These are phyloP conservation scores for Isichthys henryi DNA, from an alignment of 2,113 vertebrate genomes.

Conservation along the genomic window DNA sequence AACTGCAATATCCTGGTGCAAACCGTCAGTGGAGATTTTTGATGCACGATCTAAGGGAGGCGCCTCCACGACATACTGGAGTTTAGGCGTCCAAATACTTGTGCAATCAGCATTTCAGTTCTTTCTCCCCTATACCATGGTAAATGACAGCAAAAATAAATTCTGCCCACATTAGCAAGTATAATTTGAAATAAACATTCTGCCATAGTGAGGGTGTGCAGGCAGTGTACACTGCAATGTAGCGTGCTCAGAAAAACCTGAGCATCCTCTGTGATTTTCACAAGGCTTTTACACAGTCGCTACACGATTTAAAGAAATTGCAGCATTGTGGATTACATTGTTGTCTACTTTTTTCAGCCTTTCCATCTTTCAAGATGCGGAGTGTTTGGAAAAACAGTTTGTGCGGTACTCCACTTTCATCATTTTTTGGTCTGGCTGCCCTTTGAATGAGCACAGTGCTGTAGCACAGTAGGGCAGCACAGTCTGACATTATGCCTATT, in stretches of 20 bases:
- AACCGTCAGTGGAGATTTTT: not conserved
- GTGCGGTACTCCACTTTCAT: slow-evolving; percentile 20
- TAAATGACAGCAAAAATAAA: not conserved
- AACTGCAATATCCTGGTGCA: not conserved
- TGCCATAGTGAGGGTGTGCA: not conserved
- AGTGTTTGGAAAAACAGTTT: slow-evolving; percentile 20
- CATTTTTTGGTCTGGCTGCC: slow-evolving; percentile 23
- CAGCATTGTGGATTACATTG: slow-evolving; percentile 9
- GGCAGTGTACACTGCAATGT: not conserved
- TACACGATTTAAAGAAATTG: slow-evolving; percentile 12
- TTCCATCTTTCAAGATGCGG: not conserved
- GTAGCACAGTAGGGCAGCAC: not conserved
- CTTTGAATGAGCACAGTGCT: slow-evolving; percentile 11
- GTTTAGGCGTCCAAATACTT: not conserved
- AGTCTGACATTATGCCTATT: not conserved
- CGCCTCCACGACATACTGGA: too few species aligned
- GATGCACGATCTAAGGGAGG: not conserved
- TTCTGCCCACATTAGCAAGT: not conserved
- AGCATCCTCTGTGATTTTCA: not conserved
- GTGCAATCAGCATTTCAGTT: not conserved
- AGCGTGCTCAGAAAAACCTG: not conserved
- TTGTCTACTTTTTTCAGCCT: slow-evolving; percentile 5
- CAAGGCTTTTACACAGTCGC: not conserved
- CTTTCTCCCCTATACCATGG: not conserved
- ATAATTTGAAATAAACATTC: not conserved